phyloP scores from a whole-genome alignment of 2,113 vertebrate species.

The Pseudopodoces humilis region DNA sequence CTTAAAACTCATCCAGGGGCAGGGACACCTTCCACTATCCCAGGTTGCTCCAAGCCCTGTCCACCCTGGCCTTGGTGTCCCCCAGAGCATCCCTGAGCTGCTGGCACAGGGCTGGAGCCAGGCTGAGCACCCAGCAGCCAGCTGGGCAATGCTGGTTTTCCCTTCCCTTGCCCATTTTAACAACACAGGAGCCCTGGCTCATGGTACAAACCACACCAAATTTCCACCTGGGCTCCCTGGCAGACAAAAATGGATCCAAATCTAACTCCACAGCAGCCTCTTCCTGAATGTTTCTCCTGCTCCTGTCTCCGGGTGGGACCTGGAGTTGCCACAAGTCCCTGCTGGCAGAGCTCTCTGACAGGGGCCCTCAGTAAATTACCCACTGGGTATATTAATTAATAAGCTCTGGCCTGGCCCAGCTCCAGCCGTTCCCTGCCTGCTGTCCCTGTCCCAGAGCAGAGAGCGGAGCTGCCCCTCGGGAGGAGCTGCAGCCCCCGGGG shows the following conservation, averaged over 20 bases:
- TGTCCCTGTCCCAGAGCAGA: not conserved
- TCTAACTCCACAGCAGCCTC: not conserved
- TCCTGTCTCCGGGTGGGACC: not conserved
- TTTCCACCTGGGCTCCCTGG: not conserved
- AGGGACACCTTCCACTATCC: not conserved
- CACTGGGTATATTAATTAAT: not conserved
- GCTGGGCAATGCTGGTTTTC: rapidly evolving
- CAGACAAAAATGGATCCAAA: not conserved
- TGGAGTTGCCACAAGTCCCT: not conserved
- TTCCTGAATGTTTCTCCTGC: rapidly evolving
- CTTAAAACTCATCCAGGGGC: not conserved
- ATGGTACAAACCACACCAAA: not conserved
- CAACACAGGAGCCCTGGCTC: rapidly evolving
- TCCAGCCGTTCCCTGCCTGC: not conserved
- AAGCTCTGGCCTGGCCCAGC: not conserved
- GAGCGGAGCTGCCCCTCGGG: not conserved
- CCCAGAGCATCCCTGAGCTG: not conserved
- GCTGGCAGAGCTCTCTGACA: not conserved
- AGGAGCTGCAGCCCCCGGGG: not conserved
- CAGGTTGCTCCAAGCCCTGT: not conserved
- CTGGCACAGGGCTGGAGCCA: not conserved
- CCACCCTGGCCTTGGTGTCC: not conserved
- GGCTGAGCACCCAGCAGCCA: not conserved
- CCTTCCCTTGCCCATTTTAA: rapidly evolving
- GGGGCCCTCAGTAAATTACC: not conserved